Evolutionary conservation across 2,888 invertebrate genomes (phyloP), one percentile per base, ranked within the genome.

Genomic region (Pteria penguin): DNA sequence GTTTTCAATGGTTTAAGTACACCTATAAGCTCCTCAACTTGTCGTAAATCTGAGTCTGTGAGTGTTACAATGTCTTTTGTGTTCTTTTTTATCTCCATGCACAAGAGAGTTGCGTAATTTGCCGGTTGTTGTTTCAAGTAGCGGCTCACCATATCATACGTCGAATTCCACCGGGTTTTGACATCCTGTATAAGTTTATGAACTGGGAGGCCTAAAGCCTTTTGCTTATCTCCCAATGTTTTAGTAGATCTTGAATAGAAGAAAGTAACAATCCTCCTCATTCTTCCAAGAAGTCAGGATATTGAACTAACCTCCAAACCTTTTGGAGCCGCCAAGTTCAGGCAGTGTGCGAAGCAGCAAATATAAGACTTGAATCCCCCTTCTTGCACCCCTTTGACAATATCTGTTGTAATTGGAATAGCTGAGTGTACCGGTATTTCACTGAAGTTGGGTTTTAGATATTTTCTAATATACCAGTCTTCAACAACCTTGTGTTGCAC

Each of bases 71-170:
- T 8, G 32, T 77, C 81, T 36, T 73, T 78, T 11, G 45, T 69
- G 54, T 70, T 73, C 32, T 55, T 68, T 31, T 67, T 71, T 2
- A 75, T 27, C 24, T 76, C 71, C 3, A n/a, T 57, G 3, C 27
- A 32, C 4, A 68, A 26, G 11, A 71, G 26, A 4, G 72, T 45
- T 29, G 80, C 76, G 58, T 45, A 73, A 0, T 80, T 29, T 22
- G 79, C 69, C 8, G 79, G 57, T 24, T 80, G 82, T 45, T 80
- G 79, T 54, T 78, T 75, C 22, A 77, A 26, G 61, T 77, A 82
- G 0, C 79, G 68, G 2, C 29, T 61, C 8, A 60, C 24, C 79
- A 80, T 82, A 58, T 82, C 76, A 45, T 29, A 63, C 52, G 33
- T 76, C 1, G 74, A 67, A 26, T 80, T 80, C 78, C 75, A 82